Conservation (phyloP, 1,140 invertebrate species). For the Phortica variegata region DNA sequence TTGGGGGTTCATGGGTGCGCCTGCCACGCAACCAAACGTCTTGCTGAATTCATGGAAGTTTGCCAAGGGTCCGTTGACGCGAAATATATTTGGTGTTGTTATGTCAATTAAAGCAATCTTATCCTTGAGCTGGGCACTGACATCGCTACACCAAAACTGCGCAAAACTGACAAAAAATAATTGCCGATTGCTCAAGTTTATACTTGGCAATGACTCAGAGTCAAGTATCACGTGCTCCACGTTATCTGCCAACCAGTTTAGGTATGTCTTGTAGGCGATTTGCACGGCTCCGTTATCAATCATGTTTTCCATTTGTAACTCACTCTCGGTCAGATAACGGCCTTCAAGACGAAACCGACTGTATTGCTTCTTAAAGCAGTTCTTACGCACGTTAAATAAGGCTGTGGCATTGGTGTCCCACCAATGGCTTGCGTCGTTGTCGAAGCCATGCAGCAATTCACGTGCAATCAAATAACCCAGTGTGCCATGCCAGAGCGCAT, state of each 20-base stretch:
- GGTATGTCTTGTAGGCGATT: conserved; percentile 62
- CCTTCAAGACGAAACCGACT: conserved; percentile 28
- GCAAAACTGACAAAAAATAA: conserved; percentile 74
- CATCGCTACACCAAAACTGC: conserved; percentile 57
- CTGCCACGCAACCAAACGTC: conserved; percentile 31
- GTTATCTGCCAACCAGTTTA: conserved; percentile 29
- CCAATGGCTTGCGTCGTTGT: conserved; percentile 46
- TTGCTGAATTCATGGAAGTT: conserved; percentile 31
- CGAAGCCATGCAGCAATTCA: conserved; percentile 66
- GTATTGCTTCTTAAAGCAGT: conserved; percentile 44
- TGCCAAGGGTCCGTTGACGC: conserved; percentile 33
- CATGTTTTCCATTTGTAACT: conserved; percentile 72
- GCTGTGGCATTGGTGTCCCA: conserved; percentile 33
- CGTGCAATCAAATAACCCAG: conserved; percentile 65
- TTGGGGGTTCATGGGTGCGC: conserved; percentile 64
- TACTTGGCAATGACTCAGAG: conserved; percentile 58
- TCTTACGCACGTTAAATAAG: conserved; percentile 28
- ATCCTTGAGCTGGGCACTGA: conserved; percentile 32
- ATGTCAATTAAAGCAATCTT: conserved; percentile 41
- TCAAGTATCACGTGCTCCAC: conserved; percentile 9
- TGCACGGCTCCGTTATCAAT: conserved; percentile 68
- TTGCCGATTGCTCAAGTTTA: conserved; percentile 61
- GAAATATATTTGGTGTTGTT: conserved; percentile 28
- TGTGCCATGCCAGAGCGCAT: conserved; percentile 59
- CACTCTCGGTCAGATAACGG: conserved; percentile 64